A percentile compares a stretch with the other conserved stretches of the same genome.
phyloP scores from a whole-genome alignment of 2,113 vertebrate genomes.

The Porphyrio hochstetteri region DNA sequence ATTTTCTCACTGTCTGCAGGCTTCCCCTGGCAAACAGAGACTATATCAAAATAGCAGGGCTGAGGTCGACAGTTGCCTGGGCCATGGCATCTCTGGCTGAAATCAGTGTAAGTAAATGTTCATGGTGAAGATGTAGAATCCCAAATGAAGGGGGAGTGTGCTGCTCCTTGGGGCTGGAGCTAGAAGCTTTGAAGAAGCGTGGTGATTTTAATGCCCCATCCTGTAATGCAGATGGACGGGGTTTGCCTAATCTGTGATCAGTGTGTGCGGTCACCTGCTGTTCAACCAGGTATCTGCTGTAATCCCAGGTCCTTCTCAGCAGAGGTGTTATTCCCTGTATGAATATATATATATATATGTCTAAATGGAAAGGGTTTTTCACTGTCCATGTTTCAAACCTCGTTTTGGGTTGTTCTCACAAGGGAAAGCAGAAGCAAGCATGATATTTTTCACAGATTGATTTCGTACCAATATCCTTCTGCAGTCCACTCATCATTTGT shows the following conservation, averaged over 20 bases:
- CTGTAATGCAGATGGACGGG: not conserved
- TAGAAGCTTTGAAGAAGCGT: not conserved
- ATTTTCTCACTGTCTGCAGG: constrained; percentile 60
- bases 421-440: not conserved
- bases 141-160: not conserved
- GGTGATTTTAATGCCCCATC: not conserved
- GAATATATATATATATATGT: not conserved
- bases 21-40: constrained; percentile 84
- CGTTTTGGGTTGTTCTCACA: not conserved
- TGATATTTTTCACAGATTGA: not conserved
- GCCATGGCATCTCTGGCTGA: constrained; percentile 87
- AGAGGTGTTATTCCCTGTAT: not conserved
- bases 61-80: constrained; percentile 91
- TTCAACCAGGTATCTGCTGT: not conserved
- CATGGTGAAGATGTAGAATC: not conserved
- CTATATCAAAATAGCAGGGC: constrained; percentile 85
- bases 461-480: not conserved
- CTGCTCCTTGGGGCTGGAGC: not conserved
- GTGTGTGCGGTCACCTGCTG: not conserved
- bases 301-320: not conserved
- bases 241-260: not conserved
- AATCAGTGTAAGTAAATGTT: constrained; percentile 77
- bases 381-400: not conserved
- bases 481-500: not conserved
- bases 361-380: not conserved